Base-by-base conservation (phyloP, 2,797 vertebrate genomes). In the Lepilemur ruficaudatus region DNA sequence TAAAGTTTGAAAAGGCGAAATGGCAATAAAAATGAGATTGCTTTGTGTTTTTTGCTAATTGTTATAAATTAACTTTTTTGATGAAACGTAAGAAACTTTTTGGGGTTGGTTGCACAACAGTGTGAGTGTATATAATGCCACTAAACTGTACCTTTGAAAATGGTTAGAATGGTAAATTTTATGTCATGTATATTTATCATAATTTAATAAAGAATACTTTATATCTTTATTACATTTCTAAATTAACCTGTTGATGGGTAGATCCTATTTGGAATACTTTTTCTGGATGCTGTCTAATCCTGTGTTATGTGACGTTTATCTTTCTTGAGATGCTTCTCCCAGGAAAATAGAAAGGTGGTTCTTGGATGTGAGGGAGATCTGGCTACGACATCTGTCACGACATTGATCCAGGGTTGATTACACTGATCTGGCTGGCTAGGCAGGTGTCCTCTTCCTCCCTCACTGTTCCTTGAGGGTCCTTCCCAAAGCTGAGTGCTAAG, bases 11-110 rank as follows among this genome's bases (percentile, higher is more conserved):
- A 93, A 94, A 93, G 22, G 18, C 90, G 59, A 72, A 38, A 15
- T 65, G 30, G 25, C 55, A 96, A 94, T 96, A 95, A 46, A 89
- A 82, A n/a, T 87, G 65, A 95, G 50, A 93, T 2, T 10, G 73
- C 55, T n/a, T 94, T 95, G n/a, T 61, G 59, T n/a, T 41, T 89
- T 94, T 79, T 95, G 57, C n/a, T 83, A 88, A 72, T 81, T 90
- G 28, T 87, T 88, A 69, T 72, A 87, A 75, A 95, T 43, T n/a
- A 91, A 65, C 2, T 65, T 73, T 70, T 70, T 38, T 2, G 76
- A 73, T 83, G 9, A 86, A 78, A 75, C 72, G 5, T 43, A 65
- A 72, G 25, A 93, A 79, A 70, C 30, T 67, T 72, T 69, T 76
- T 67, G 38, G 35, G 55, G 13, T 72, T 78, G 22, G 35, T 41